Conservation (phyloP, 2,113 vertebrate species). For the Rynchops niger region DNA sequence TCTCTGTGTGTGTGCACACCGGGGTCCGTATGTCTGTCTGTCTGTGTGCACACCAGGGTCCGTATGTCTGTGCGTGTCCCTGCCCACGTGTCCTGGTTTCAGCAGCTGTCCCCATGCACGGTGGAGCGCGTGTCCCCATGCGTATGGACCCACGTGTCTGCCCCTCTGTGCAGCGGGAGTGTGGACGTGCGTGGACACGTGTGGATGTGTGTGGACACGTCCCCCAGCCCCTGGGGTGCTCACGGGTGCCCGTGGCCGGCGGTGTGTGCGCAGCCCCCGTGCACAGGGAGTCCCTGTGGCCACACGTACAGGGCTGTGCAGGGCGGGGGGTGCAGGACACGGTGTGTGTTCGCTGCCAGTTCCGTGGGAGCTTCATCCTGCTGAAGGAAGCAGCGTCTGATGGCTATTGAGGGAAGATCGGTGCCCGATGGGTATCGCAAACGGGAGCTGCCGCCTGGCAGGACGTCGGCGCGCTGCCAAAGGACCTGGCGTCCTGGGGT, state of each 20-base stretch:
- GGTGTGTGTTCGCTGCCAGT: rapidly evolving
- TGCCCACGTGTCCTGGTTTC: neutral
- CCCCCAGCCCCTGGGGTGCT: rapidly evolving
- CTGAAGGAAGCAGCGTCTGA: neutral
- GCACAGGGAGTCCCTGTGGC: neutral
- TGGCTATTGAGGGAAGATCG: neutral
- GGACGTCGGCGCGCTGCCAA: neutral
- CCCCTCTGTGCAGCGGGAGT: rapidly evolving
- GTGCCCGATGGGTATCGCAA: neutral
- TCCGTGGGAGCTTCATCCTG: neutral
- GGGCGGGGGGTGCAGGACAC: neutral
- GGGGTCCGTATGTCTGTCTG: neutral
- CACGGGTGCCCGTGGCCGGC: rapidly evolving
- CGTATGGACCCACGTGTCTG: rapidly evolving
- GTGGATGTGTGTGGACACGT: too few relatives aligned
- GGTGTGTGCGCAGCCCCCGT: neutral
- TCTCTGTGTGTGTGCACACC: rapidly evolving
- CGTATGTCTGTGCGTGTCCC: neutral
- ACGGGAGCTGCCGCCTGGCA: neutral
- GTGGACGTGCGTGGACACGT: too few relatives aligned
- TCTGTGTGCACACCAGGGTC: too few relatives aligned
- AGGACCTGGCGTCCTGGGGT: neutral
- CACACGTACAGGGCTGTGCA: rapidly evolving
- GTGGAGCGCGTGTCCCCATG: neutral
- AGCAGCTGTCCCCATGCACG: neutral